A percentile compares a stretch with the other conserved stretches of the same genome.
These are phyloP conservation scores for Miltochrista miniata DNA, from an alignment of 2,888 invertebrate genomes.

Conservation along the genomic window DNA sequence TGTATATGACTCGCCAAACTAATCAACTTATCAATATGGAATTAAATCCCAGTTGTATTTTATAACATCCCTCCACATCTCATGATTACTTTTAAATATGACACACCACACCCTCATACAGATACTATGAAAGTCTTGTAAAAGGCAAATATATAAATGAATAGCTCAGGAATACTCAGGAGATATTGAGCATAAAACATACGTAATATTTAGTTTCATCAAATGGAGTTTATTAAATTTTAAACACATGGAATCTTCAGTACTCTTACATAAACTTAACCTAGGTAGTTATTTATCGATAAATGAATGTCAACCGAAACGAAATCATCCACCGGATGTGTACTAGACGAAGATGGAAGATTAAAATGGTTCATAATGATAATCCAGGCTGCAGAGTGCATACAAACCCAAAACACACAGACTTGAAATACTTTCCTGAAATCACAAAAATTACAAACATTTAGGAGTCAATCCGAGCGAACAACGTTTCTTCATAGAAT, in stretches of 20 bases:
- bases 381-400: slow-evolving; percentile 56
- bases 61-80: slow-evolving; percentile 3
- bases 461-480: slow-evolving; percentile 32
- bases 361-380: slow-evolving; percentile 46
- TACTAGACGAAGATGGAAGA: slow-evolving; percentile 43
- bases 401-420: slow-evolving; percentile 64
- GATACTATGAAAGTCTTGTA: slow-evolving; percentile 12
- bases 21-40: too few relatives aligned
- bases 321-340: slow-evolving; percentile 49
- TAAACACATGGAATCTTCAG: slow-evolving; percentile 54
- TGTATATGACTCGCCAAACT: too few relatives aligned
- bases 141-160: slow-evolving; percentile 13
- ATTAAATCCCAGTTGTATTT: too few relatives aligned
- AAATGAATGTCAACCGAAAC: slow-evolving; percentile 55
- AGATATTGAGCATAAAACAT: slow-evolving; percentile 19
- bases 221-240: slow-evolving; percentile 58
- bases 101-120: slow-evolving; percentile 14
- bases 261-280: slow-evolving; percentile 68
- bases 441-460: slow-evolving; percentile 65
- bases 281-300: slow-evolving; percentile 59
- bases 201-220: slow-evolving; percentile 35
- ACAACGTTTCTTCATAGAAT: slow-evolving; percentile 5
- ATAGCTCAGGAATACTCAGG: slow-evolving; percentile 7
- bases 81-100: slow-evolving; percentile 19
- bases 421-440: slow-evolving; percentile 70